Conservation (phyloP, 1,140 invertebrate genomes). For the Drosophila nigromelanica region DNA sequence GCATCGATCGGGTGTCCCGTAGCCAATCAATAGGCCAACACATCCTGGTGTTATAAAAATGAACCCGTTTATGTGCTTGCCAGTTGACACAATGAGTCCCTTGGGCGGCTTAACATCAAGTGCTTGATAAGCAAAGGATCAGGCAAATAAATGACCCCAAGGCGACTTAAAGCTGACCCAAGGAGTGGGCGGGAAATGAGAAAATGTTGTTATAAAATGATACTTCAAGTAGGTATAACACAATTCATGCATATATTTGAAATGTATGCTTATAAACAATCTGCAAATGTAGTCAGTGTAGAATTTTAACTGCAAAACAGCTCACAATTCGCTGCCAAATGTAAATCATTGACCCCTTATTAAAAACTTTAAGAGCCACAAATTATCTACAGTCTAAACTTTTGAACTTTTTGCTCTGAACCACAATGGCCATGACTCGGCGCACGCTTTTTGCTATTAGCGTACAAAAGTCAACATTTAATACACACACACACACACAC, state of each 20-base stretch:
- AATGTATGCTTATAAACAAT: slow-evolving; percentile 4
- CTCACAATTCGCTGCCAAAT: slow-evolving; percentile 56
- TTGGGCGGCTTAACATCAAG: slow-evolving; percentile 31
- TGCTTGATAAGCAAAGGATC: slow-evolving; percentile 38
- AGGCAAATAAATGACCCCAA: slow-evolving; percentile 19
- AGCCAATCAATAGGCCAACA: slow-evolving; percentile 53
- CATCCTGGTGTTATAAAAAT: background rate
- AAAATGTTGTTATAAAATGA: background rate
- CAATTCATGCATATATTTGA: too few relatives aligned
- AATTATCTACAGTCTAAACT: slow-evolving; percentile 73
- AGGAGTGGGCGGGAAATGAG: background rate
- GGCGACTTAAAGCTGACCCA: background rate
- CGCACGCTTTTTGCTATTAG: slow-evolving; percentile 69
- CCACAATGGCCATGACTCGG: slow-evolving; percentile 53
- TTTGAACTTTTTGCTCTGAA: slow-evolving; percentile 58
- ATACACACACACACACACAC: slow-evolving; percentile 21
- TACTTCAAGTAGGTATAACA: too few relatives aligned
- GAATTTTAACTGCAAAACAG: slow-evolving; percentile 19
- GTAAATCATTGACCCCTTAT: slow-evolving; percentile 80
- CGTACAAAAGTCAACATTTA: slow-evolving; percentile 76
- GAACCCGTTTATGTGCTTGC: slow-evolving; percentile 36
- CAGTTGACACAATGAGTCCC: slow-evolving; percentile 48
- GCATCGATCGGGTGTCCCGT: slow-evolving; percentile 35
- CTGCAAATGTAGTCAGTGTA: slow-evolving; percentile 21
- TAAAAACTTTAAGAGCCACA: slow-evolving; percentile 76